A percentile compares a stretch with the other conserved stretches of the same genome.
These are phyloP conservation scores for Pristis pectinata DNA, from an alignment of 2,797 vertebrate species.

Conservation along the genomic window DNA sequence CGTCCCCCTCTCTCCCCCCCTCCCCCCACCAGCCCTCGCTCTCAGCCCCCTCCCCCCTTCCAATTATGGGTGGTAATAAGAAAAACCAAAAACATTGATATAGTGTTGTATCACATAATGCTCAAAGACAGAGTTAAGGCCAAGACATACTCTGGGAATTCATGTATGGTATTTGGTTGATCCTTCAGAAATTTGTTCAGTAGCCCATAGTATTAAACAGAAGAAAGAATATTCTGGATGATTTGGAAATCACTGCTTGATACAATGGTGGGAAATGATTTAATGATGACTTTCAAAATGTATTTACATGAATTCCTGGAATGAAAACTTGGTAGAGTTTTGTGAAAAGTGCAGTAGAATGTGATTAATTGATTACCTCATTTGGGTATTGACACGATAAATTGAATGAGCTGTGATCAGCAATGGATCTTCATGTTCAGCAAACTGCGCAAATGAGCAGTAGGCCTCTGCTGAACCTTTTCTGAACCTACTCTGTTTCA, in stretches of 20 bases:
- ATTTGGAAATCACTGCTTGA: background rate
- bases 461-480: background rate
- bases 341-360: background rate
- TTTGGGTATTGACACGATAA: background rate
- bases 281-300: background rate
- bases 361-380: background rate
- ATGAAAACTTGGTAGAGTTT: background rate
- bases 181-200: background rate
- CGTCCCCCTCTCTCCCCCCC: too few species aligned
- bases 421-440: background rate
- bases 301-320: background rate
- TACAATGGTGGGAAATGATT: background rate
- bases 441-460: background rate
- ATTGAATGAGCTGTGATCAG: background rate
- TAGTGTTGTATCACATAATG: background rate
- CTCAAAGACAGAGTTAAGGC: background rate
- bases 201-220: background rate
- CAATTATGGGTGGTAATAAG: background rate
- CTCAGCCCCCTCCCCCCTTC: background rate
- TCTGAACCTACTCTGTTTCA: background rate
- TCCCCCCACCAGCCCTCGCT: too few species aligned
- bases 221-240: background rate
- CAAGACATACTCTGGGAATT: background rate
- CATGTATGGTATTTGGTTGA: background rate
- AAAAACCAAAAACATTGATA: background rate